Evolutionary conservation across 1,140 invertebrate genomes (phyloP), one percentile per base, ranked within the genome.

Genomic region (Cydia strobilella): DNA sequence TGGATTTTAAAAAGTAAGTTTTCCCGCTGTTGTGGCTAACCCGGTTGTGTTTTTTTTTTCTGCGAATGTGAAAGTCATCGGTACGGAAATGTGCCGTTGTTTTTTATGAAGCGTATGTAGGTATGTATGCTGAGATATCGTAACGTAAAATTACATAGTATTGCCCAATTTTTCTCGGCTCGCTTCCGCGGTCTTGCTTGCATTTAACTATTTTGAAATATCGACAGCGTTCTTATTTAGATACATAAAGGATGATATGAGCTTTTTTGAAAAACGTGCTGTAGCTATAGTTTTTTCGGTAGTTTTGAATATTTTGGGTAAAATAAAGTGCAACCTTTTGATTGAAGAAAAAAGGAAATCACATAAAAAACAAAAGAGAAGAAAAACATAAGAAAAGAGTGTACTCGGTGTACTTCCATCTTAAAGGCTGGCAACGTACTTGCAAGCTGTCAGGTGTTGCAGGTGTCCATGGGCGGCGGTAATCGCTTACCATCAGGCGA

Each of bases 61-160:
- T 72, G 71, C 42, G 35, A 48, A 27, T 73, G 72, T 59, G 72
- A 72, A 72, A 72, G 65, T 69, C 5, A 7, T 0, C 20, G 54
- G 18, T 10, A 15, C 65, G 65, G 65, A 69, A 69, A 69, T 39
- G 31, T 59, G 25, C 31, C 31, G n/a, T 3, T 12, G 15, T 42
- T 39, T 69, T 69, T 69, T 69, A 39, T 69, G 35, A 39, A 20
- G 65, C 31, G 35, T 69, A 69, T 69, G 65, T 69, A 69, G 65
- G 65, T 69, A 69, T 69, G 65, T 69, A 35, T 69, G 65, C n/a
- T 69, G 18, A 7, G 27, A 69, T 69, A 69, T 69, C 65, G 65
- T 31, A 69, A 69, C 65, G 13, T 69, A 20, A 35, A 69, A 69
- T 69, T 69, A 69, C 65, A 35, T 35, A 35, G 65, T 69, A 35